phyloP scores from a whole-genome alignment of 1,140 invertebrate genomes.

The Rhopalosiphum padi region DNA sequence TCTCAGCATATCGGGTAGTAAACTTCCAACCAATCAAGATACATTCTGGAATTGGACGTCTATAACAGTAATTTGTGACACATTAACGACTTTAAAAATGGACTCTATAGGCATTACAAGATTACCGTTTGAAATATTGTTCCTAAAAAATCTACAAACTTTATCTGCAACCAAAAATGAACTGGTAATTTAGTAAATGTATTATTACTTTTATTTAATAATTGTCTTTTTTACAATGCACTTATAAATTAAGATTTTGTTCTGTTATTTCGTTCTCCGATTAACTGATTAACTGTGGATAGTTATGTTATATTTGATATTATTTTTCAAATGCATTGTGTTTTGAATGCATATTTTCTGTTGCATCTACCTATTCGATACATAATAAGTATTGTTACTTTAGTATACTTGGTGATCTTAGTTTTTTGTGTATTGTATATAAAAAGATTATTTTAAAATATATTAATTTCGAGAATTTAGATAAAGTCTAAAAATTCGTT shows the following conservation, averaged over 20 bases:
- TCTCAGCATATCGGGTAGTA: not conserved
- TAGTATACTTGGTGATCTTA: too few species aligned
- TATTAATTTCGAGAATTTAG: too few species aligned
- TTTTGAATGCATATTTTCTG: not conserved
- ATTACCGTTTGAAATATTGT: slow-evolving; percentile 13
- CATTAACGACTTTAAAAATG: not conserved
- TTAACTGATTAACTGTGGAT: not conserved
- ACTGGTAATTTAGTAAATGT: not conserved
- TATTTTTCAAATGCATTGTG: not conserved
- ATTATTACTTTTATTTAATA: not conserved
- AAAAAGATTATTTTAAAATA: too few species aligned
- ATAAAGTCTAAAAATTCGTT: too few species aligned
- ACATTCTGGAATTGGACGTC: slow-evolving; percentile 2
- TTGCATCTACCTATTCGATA: too few species aligned
- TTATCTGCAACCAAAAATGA: not conserved
- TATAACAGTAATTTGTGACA: not conserved
- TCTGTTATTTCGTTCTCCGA: not conserved
- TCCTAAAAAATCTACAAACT: not conserved
- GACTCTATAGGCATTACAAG: not conserved
- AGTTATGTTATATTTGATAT: not conserved
- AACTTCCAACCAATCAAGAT: not conserved
- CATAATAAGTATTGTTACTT: too few species aligned
- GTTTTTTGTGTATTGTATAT: too few species aligned
- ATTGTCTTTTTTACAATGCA: not conserved
- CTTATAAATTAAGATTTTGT: not conserved